phyloP scores from a whole-genome alignment of 2,888 invertebrate genomes.

The Iphiclides podalirius region DNA sequence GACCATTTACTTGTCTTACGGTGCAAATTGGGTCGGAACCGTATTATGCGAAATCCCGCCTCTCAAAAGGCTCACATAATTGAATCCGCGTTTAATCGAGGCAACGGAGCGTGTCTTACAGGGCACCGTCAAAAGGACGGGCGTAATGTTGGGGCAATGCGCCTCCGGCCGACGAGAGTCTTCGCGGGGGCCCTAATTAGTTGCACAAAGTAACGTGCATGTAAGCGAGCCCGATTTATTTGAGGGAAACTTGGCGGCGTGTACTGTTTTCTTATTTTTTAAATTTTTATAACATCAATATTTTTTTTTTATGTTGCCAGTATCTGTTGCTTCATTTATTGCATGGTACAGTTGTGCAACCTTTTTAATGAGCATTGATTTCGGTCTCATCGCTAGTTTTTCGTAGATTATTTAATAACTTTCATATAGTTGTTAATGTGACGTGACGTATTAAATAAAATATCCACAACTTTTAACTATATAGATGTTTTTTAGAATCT shows the following conservation, averaged over 20 bases:
- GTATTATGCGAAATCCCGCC: conserved; percentile 11
- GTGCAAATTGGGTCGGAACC: conserved; percentile 10
- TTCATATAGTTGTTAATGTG: too few relatives aligned
- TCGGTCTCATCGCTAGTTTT: too few relatives aligned
- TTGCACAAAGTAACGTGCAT: conserved; percentile 11
- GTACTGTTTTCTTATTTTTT: too few relatives aligned
- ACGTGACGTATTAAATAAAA: too few relatives aligned
- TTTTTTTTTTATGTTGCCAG: too few relatives aligned
- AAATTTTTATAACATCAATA: too few relatives aligned
- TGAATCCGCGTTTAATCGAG: conserved; percentile 20
- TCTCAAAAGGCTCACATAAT: conserved; percentile 21
- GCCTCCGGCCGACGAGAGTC: conserved; percentile 9
- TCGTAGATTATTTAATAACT: too few relatives aligned
- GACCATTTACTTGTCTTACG: not conserved
- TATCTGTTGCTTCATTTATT: too few relatives aligned
- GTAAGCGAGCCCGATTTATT: not conserved
- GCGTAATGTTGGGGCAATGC: conserved; percentile 1
- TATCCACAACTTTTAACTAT: too few relatives aligned
- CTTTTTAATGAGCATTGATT: too few relatives aligned
- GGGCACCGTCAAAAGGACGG: conserved; percentile 13
- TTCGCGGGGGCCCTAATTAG: conserved; percentile 18
- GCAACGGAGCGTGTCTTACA: conserved; percentile 18
- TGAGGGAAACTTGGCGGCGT: not conserved
- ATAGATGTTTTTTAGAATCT: too few relatives aligned
- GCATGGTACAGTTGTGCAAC: too few relatives aligned